Evolutionary conservation across 2,888 invertebrate species (phyloP), one percentile per base, ranked within the genome.

Genomic region (Drosophila vallismaia): DNA sequence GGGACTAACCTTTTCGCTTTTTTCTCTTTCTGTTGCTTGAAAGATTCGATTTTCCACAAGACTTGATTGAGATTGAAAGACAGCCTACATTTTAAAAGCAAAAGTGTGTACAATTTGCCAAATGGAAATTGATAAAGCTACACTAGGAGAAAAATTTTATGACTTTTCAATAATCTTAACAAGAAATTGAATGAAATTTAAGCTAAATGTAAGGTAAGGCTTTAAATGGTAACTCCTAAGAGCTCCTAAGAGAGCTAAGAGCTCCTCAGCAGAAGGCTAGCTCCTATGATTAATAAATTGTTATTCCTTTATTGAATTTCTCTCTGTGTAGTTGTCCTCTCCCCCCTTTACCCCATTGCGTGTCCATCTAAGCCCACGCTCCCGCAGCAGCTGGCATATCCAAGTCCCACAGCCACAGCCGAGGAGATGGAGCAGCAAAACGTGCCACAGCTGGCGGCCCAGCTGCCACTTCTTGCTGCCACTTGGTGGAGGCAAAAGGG

Each of bases 361-460:
- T 28, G 28, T 19, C 6, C 14, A 14, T 12, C 69, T 52, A 42
- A 51, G 84, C 80, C 80, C 80, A 86, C 82, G 82, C 40, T 42
- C 14, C 40, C 79, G 55, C 63, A 71, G 59, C 82, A 74, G 85
- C 85, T 67, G 53, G 44, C 55, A 64, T 48, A 26, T 45, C 33
- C 50, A 44, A 62, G 44, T 26, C 19, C 50, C 12, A 56, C 46
- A 31, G 55, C n/a, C 10, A 33, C 19, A 33, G 33, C 33, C 10
- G 19, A 14, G 36, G 55, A 10, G 59, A 45, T 24, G 59, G 36
- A 26, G 59, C 40, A 12, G 60, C 36, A 36, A 63, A 63, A 54
- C 53, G 69, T 48, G 70, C 68, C 66, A 69, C 79, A 78, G 76
- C 82, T 81, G 79, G 64, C 66, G 68, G 57, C 54, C 55, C 85